Evolutionary conservation across 2,888 invertebrate genomes (phyloP), one percentile per base, ranked within the genome.

Genomic region (Drosophila nigritarsus): DNA sequence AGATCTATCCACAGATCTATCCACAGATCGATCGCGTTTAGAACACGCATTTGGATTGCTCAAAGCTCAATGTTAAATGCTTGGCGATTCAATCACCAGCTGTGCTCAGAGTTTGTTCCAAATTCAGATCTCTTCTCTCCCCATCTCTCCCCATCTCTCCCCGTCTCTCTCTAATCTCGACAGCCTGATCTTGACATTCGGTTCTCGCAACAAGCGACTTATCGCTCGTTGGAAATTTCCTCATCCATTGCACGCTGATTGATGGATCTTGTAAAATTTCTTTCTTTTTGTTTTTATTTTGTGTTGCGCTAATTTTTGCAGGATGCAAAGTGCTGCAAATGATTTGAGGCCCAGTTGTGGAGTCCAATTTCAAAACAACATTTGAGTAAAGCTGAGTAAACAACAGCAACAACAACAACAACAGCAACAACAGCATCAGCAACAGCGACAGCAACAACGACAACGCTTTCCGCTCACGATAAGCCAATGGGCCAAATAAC

Each of bases 391-490:
- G 4, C 38, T 27, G 36, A 27, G 3, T 36, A 27, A 38, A 55
- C 38, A 40, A 55, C 40, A 69, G 68, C 65, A 42, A 60, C 72
- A 72, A 58, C 71, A 71, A 64, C 71, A 65, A 2, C 38, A 38
- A 8, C 38, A 50, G 58, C n/a, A n/a, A 75, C 74, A 66, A 75
- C 84, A 81, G 70, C 81, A 42, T 60, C 51, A 74, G 54, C 38
- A 61, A 56, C 48, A 60, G 51, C 59, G 61, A 53, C 59, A 58
- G 45, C 69, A 34, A 61, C 70, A 70, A 73, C 76, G 65, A 83
- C 87, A 83, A 75, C 79, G 85, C 71, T 87, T 82, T 84, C 83
- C 83, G 82, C 71, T 72, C 50, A 59, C 84, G 86, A 86, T 84
- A 78, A 78, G 83, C 66, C 61, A 59, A 62, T 32, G 53, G 59